Conservation (phyloP, 1,140 invertebrate species). For the Brachionus rubens region DNA sequence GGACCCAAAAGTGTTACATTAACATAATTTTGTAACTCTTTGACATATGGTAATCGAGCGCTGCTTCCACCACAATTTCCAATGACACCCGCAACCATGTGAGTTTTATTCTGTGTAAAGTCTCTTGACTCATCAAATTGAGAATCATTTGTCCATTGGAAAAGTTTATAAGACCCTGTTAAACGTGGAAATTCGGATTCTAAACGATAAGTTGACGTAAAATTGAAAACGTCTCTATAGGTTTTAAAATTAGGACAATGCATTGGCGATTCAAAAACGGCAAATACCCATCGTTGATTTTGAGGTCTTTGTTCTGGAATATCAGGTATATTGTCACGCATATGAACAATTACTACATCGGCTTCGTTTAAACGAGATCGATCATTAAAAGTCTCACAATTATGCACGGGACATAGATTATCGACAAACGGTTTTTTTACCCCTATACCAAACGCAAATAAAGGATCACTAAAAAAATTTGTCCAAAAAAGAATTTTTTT, state of each 20-base stretch:
- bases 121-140: background rate
- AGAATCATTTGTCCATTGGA: background rate
- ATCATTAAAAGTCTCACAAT: too few species aligned
- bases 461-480: background rate
- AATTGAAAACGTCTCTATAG: slow-evolving; percentile 44
- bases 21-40: slow-evolving; percentile 48
- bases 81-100: background rate
- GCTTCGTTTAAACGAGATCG: background rate
- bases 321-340: background rate
- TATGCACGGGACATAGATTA: background rate
- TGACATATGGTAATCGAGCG: slow-evolving; percentile 45
- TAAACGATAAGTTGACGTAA: too few species aligned
- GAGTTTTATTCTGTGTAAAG: background rate
- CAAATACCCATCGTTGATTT: slow-evolving; percentile 28
- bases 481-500: slow-evolving; percentile 16
- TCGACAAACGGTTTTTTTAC: background rate
- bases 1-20: slow-evolving; percentile 53
- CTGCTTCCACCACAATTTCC: slow-evolving; percentile 45
- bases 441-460: background rate
- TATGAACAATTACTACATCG: slow-evolving; percentile 7
- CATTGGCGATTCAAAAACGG: background rate
- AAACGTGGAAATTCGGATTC: slow-evolving; percentile 3
- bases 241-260: background rate
- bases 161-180: slow-evolving; percentile 19
- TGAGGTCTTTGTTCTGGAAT: background rate